Percentiles rank a stretch among this genome's conserved stretches.
These are phyloP conservation scores for Seriola aureovittata DNA, from an alignment of 2,113 vertebrate genomes.

Conservation along the genomic window DNA sequence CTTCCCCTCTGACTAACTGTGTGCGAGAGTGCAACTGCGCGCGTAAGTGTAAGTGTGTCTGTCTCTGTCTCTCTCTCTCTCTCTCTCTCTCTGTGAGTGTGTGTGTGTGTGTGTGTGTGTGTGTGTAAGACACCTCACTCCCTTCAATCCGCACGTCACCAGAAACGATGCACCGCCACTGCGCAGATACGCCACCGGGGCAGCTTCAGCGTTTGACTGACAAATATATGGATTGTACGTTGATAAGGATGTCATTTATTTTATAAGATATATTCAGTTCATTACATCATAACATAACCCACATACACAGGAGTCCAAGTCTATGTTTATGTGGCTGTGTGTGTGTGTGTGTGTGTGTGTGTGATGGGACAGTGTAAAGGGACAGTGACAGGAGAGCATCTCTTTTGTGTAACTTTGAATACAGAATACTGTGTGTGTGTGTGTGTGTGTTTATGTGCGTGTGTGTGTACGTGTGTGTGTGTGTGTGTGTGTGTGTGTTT, in stretches of 20 bases:
- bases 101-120: slow-evolving; percentile 40
- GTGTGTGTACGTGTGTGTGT: slow-evolving; percentile 38
- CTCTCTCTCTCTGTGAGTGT: slow-evolving; percentile 10
- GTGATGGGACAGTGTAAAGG: not conserved
- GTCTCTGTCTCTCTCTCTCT: not conserved
- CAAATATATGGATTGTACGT: slow-evolving; percentile 62
- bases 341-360: not conserved
- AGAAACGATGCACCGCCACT: slow-evolving; percentile 36
- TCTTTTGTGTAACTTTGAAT: slow-evolving; percentile 26
- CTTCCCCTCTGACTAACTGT: slow-evolving; percentile 73
- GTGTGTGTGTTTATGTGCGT: no score
- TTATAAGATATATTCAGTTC: not conserved
- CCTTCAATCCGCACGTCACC: slow-evolving; percentile 61
- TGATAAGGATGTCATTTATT: slow-evolving; percentile 54
- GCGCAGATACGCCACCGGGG: slow-evolving; percentile 59
- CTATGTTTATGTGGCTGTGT: not conserved
- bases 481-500: slow-evolving; percentile 21
- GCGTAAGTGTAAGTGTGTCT: slow-evolving; percentile 36
- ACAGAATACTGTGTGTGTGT: not conserved
- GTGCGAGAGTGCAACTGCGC: slow-evolving; percentile 67
- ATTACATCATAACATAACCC: not conserved
- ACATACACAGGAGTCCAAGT: not conserved
- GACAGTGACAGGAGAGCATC: slow-evolving; percentile 30
- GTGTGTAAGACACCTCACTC: slow-evolving; percentile 59
- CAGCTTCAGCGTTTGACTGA: slow-evolving; percentile 61